Evolutionary conservation across 2,888 invertebrate genomes (phyloP), one percentile per base, ranked within the genome.

Genomic region (Pristionchus mayeri): DNA sequence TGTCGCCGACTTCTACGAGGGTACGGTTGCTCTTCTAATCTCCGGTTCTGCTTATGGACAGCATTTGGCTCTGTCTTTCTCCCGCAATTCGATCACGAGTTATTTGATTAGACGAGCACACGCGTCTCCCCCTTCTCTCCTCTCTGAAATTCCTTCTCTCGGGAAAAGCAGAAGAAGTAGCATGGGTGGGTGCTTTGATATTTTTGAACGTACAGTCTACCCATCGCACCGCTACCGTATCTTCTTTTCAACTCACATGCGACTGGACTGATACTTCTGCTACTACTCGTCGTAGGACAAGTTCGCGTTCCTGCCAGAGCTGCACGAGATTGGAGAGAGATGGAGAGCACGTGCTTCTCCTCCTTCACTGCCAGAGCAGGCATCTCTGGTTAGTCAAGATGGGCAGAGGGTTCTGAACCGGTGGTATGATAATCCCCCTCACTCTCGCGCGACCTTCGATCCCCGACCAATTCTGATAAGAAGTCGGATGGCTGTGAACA

Each of bases 1-100:
- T 94, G 96, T 98, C 16, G 96, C 97, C 92, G 98, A 98, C 93
- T 99, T 99, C 93, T 99, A 98, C 93, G 98, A 99, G 95, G 97
- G 96, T 91, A 21, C 30, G 27, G n/a, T 63, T 30, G 21, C 16
- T 24, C 4, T 30, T 48, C 21, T 24, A 34, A 9, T 3, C 7
- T n/a, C 40, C 30, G 63, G 63, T 18, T n/a, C 24, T 24, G 63
- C 2, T 1, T 40, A 0, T 21, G n/a, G 40, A 40, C 44, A 13
- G 44, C 6, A 63, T n/a, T 63, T 63, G 4, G 4, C 16, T 30
- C 4, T n/a, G 40, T 27, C 50, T 34, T 18, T 3, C 13, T 16
- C 34, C n/a, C 6, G 30, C 40, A 75, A 34, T 63, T 34, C 63
- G 63, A 34, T 21, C 18, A 16, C 7, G 57, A 9, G 60, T 11